Evolutionary conservation across 1,140 invertebrate genomes (phyloP), one percentile per base, ranked within the genome.

Genomic region (Drosophila bocqueti): DNA sequence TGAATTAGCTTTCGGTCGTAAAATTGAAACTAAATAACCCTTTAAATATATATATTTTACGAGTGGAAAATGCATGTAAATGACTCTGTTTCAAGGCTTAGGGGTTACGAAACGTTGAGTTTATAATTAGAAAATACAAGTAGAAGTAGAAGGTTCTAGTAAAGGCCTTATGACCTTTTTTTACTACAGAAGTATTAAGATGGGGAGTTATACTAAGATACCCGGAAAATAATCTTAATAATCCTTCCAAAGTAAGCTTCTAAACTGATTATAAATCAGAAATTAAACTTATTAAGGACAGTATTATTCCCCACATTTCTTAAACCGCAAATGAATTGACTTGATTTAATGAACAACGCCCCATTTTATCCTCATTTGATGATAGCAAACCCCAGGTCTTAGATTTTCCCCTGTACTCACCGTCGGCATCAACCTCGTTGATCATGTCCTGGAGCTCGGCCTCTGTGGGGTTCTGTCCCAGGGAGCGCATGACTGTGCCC

Each of bases 371-470:
- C 15, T 2, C 13, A 4, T 43, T 43, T 31, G 3, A 40, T 49
- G 40, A 36, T 10, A 15, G 52, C 31, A 0, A 10, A 24, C 31
- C 21, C 52, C 52, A 2, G 18, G 10, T 10, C 1, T 7, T 5
- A 18, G 11, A 7, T 10, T 26, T 13, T 3, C n/a, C 34, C 36
- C 6, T 42, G 4, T 18, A 87, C 95, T 94, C 94, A 99, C 99
- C 98, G 94, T 99, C 99, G 91, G 98, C 98, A 94, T 99, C 99
- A 71, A 99, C 98, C 95, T 99, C 99, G 94, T 99, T 99, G 94
- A 99, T 99, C 98, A 99, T 99, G 94, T 99, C 98, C 94, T 99
- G 98, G 45, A 99, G 95, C 94, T 99, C 99, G 49, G 98, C 98
- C 94, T 99, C 99, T 92, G 99, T 99, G 91, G 99, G 99, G 94